These are phyloP conservation scores for Pipa parva DNA, from an alignment of 2,113 vertebrate species.

Conservation along the genomic window DNA sequence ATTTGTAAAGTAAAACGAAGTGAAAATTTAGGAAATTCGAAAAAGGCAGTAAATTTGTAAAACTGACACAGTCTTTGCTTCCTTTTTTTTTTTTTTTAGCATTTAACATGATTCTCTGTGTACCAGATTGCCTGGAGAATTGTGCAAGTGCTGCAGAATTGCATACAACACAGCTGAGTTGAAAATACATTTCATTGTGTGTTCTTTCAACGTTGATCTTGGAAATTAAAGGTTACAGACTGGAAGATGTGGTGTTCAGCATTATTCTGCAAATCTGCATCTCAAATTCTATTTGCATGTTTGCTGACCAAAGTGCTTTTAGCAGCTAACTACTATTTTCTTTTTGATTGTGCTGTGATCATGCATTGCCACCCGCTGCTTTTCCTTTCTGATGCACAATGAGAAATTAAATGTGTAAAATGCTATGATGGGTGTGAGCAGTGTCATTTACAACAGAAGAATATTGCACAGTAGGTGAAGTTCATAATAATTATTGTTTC, in stretches of 20 bases:
- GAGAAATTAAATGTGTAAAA: slow-evolving; percentile 20
- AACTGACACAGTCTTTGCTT: not conserved
- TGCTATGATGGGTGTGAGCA: slow-evolving; percentile 11
- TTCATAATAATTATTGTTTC: slow-evolving; percentile 56
- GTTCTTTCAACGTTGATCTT: not conserved
- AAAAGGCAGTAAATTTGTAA: slow-evolving; percentile 1
- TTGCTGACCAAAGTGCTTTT: slow-evolving; percentile 28
- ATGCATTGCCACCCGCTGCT: not conserved
- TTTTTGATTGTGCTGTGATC: slow-evolving; percentile 44
- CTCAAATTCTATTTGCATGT: slow-evolving; percentile 28
- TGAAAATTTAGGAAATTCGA: slow-evolving; percentile 11
- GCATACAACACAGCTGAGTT: not conserved
- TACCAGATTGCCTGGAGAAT: not conserved
- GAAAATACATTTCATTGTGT: not conserved
- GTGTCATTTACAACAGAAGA: slow-evolving; percentile 17
- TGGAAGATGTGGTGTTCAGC: not conserved
- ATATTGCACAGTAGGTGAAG: slow-evolving; percentile 46
- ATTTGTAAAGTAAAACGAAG: slow-evolving; percentile 28
- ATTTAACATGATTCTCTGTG: slow-evolving; percentile 5
- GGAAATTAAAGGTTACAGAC: not conserved
- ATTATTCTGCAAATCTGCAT: not conserved
- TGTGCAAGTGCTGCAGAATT: slow-evolving; percentile 12
- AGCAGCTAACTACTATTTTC: slow-evolving; percentile 26
- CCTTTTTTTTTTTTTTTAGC: not conserved
- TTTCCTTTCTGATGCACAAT: slow-evolving; percentile 15